Evolutionary conservation across 2,113 vertebrate genomes (phyloP).

Genomic region (Cardinalis cardinalis): DNA sequence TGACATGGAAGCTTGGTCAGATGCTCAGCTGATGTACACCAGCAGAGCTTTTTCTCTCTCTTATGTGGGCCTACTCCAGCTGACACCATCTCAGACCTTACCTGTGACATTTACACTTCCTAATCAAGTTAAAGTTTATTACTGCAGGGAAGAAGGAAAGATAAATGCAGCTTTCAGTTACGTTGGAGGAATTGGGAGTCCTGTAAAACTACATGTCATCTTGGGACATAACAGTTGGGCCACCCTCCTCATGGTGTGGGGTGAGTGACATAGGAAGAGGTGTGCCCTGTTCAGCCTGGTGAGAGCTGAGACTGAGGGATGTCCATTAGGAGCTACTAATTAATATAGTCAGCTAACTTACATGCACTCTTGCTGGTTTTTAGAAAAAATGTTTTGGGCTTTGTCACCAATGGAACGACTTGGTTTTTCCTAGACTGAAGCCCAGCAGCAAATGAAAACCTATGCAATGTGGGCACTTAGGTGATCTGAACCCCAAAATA

Average conservation of each 20-base stretch:
- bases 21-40: background rate
- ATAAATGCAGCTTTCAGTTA: background rate
- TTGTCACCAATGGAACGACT: background rate
- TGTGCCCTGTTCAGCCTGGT: background rate
- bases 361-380: background rate
- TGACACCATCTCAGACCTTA: background rate
- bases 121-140: background rate
- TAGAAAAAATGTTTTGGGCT: background rate
- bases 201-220: background rate
- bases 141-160: background rate
- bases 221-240: accelerated
- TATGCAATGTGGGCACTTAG: background rate
- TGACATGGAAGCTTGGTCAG: background rate
- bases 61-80: background rate
- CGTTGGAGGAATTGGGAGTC: background rate
- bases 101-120: background rate
- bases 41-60: background rate
- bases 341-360: background rate
- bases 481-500: background rate
- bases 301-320: background rate
- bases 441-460: background rate
- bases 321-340: background rate
- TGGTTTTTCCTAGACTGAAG: background rate
- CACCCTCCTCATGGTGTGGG: background rate
- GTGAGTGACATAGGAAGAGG: background rate